Evolutionary conservation across 2,888 invertebrate genomes (phyloP).

Genomic region (Epistrophe grossulariae): DNA sequence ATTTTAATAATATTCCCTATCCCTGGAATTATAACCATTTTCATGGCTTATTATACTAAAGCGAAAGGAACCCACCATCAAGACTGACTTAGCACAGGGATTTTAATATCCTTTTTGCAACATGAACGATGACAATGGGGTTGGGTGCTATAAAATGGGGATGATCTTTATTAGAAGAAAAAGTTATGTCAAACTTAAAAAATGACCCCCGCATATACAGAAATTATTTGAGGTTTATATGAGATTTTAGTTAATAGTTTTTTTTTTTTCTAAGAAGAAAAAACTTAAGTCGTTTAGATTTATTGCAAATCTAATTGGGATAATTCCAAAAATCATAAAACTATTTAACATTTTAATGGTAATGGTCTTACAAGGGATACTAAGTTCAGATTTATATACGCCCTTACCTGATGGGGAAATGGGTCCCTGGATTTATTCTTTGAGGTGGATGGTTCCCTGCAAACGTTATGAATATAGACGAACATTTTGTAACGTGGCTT

Average conservation of each 20-base stretch:
- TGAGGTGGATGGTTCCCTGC: not conserved
- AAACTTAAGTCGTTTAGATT: not conserved
- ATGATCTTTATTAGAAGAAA: not conserved
- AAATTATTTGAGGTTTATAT: not conserved
- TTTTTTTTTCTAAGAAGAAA: not conserved
- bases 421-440: not conserved
- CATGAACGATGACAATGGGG: not conserved
- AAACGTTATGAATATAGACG: too few species aligned
- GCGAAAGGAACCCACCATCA: conserved; percentile 48
- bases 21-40: conserved; percentile 49
- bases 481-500: too few species aligned
- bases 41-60: conserved; percentile 54
- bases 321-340: not conserved
- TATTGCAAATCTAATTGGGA: not conserved
- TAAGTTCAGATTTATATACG: not conserved
- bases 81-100: conserved; percentile 8
- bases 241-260: too few species aligned
- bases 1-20: conserved; percentile 15
- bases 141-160: not conserved
- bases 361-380: not conserved
- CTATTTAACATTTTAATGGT: not conserved
- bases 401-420: not conserved
- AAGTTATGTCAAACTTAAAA: conserved; percentile 1
- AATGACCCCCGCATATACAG: not conserved
- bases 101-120: conserved; percentile 17